A percentile compares a stretch with the other conserved stretches of the same genome.
These are phyloP conservation scores for Phalanger gymnotis DNA, from an alignment of 2,797 vertebrate genomes.

Conservation along the genomic window DNA sequence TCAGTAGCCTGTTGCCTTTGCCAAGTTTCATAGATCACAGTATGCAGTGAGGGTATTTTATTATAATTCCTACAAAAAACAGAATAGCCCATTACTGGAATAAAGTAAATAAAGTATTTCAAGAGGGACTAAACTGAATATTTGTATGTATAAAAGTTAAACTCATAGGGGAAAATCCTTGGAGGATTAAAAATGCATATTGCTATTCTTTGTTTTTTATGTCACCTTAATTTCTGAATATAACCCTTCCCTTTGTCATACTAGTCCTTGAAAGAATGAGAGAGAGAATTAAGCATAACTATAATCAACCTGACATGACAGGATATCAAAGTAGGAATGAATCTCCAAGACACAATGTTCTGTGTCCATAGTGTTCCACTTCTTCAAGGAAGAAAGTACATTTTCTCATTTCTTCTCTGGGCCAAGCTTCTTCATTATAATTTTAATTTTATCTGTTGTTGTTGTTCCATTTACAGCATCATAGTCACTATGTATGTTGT, in stretches of 20 bases:
- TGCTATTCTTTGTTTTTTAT: not conserved
- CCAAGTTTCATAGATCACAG: conserved; percentile 38
- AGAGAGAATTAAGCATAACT: not conserved
- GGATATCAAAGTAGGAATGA: not conserved
- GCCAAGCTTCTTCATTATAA: not conserved
- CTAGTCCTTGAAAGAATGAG: not conserved
- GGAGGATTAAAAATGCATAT: conserved; percentile 51
- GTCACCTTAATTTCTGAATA: not conserved
- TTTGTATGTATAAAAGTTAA: conserved; percentile 39
- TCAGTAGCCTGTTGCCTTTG: not conserved
- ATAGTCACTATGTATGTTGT: not conserved
- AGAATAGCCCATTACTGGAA: conserved; percentile 22
- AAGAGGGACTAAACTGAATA: conserved; percentile 29
- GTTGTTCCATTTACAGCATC: not conserved
- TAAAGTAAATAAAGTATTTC: conserved; percentile 47
- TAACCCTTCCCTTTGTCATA: not conserved
- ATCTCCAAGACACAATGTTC: not conserved
- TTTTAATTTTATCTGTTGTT: not conserved
- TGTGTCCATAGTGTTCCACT: not conserved
- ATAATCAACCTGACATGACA: not conserved
- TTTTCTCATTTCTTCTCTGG: not conserved
- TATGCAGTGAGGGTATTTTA: conserved; percentile 44
- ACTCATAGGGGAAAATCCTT: conserved; percentile 15
- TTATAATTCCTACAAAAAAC: conserved; percentile 57
- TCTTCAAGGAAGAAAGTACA: not conserved